Conservation (phyloP, 2,888 invertebrate genomes). For the Suillia variegata region DNA sequence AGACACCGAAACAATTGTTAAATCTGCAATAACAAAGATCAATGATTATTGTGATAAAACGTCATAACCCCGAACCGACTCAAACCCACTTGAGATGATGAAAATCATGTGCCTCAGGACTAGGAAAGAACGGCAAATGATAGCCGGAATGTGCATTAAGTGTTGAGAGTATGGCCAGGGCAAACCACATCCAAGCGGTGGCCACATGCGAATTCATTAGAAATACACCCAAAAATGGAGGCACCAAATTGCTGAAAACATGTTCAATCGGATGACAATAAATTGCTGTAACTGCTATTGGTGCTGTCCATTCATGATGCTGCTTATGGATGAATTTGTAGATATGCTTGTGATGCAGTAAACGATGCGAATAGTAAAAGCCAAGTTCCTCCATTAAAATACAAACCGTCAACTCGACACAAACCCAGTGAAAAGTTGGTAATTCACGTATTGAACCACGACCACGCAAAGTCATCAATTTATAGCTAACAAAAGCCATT, state of each 20-base stretch:
- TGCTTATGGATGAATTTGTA: slow-evolving; percentile 84
- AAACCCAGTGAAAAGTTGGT: slow-evolving; percentile 78
- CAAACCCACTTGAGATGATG: slow-evolving; percentile 80
- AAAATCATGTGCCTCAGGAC: slow-evolving; percentile 86
- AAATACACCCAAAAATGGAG: slow-evolving; percentile 76
- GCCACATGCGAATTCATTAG: slow-evolving; percentile 78
- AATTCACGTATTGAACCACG: slow-evolving; percentile 70
- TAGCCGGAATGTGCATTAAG: slow-evolving; percentile 85
- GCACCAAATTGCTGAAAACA: slow-evolving; percentile 76
- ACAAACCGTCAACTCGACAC: slow-evolving; percentile 75
- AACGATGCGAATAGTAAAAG: slow-evolving; percentile 85
- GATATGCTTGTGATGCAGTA: slow-evolving; percentile 74
- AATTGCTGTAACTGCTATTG: slow-evolving; percentile 80
- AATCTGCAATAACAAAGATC: slow-evolving; percentile 66
- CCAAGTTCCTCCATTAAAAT: slow-evolving; percentile 79
- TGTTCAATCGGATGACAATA: slow-evolving; percentile 83
- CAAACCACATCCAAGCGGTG: slow-evolving; percentile 79
- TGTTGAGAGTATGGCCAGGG: slow-evolving; percentile 77
- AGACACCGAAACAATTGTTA: slow-evolving; percentile 81
- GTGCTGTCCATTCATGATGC: slow-evolving; percentile 89
- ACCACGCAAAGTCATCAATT: slow-evolving; percentile 71
- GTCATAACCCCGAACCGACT: too few species aligned
- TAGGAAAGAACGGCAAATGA: slow-evolving; percentile 83
- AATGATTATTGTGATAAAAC: slow-evolving; percentile 1
- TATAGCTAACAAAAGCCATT: slow-evolving; percentile 67